These are phyloP conservation scores for Parambassis ranga DNA, from an alignment of 2,797 vertebrate genomes.

Conservation along the genomic window DNA sequence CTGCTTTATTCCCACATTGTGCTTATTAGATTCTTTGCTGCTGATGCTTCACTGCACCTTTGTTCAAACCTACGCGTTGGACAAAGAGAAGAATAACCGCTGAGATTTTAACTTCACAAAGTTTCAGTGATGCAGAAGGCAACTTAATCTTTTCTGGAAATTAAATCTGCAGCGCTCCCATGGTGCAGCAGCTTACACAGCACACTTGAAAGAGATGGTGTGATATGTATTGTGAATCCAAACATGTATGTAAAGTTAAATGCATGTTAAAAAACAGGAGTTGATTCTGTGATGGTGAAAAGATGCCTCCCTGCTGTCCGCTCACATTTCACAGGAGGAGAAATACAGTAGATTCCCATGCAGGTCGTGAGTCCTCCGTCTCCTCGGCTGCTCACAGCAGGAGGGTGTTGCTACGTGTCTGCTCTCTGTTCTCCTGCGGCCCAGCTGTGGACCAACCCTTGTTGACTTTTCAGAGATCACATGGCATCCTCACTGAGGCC, in stretches of 20 bases:
- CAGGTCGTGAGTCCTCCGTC: slow-evolving; percentile 38
- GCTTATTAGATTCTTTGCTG: slow-evolving; percentile 80
- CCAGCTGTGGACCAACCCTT: slow-evolving; percentile 80
- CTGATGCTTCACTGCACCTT: slow-evolving; percentile 76
- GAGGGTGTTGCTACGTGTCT: slow-evolving; percentile 77
- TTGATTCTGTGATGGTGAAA: slow-evolving; percentile 6
- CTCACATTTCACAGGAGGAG: slow-evolving; percentile 21
- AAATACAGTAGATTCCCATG: slow-evolving; percentile 37
- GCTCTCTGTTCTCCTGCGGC: slow-evolving; percentile 69
- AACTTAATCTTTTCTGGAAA: slow-evolving; percentile 72
- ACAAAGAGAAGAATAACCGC: slow-evolving; percentile 67
- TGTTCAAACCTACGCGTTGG: slow-evolving; percentile 66
- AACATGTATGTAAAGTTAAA: slow-evolving; percentile 11
- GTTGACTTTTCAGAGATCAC: slow-evolving; percentile 84
- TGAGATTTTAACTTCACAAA: slow-evolving; percentile 70
- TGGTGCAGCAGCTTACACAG: slow-evolving; percentile 32
- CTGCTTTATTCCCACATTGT: slow-evolving; percentile 81
- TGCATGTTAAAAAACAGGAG: slow-evolving; percentile 8
- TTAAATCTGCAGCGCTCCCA: slow-evolving; percentile 53
- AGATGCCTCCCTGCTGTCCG: slow-evolving; percentile 22
- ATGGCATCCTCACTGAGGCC: slow-evolving; percentile 74
- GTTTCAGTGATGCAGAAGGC: slow-evolving; percentile 65
- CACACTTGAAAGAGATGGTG: neutral
- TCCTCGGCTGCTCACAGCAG: slow-evolving; percentile 69
- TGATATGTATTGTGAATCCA: slow-evolving; percentile 5